A percentile compares a stretch with the other conserved stretches of the same genome.
Conservation (phyloP, 2,113 vertebrate species). For the Myodes glareolus region DNA sequence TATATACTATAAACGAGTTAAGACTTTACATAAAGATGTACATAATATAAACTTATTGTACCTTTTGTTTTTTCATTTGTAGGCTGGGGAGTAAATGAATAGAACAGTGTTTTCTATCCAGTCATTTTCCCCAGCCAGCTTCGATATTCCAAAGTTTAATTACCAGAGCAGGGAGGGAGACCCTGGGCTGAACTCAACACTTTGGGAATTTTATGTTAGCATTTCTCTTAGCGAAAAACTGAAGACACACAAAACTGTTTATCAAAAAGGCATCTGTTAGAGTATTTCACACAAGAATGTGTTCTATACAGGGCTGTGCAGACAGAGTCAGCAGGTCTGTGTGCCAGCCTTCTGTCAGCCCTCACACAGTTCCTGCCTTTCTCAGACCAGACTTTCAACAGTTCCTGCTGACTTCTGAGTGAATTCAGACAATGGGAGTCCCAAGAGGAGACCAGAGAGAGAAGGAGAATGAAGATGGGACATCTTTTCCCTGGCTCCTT, state of each 20-base stretch:
- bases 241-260: neutral
- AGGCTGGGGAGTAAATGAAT: constrained; percentile 78
- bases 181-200: constrained; percentile 96
- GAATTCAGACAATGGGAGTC: constrained; percentile 9
- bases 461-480: neutral
- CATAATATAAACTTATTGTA: neutral
- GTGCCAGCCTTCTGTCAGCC: neutral
- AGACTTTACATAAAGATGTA: constrained; percentile 32
- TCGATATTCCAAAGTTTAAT: constrained; percentile 94
- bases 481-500: neutral
- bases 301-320: rapidly evolving
- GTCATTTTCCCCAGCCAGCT: constrained; percentile 80
- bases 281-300: neutral
- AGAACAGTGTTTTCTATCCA: constrained; percentile 72
- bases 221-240: neutral
- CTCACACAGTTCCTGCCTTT: neutral
- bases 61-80: constrained; percentile 69
- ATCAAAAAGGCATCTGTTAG: neutral
- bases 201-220: constrained; percentile 85
- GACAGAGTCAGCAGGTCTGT: neutral
- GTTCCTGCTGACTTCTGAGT: neutral
- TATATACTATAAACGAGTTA: constrained; percentile 11
- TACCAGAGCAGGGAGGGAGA: constrained; percentile 88
- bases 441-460: neutral
- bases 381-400: neutral